A percentile compares a stretch with the other conserved stretches of the same genome.
Conservation (phyloP, 2,113 vertebrate species). For the Struthidea cinerea region DNA sequence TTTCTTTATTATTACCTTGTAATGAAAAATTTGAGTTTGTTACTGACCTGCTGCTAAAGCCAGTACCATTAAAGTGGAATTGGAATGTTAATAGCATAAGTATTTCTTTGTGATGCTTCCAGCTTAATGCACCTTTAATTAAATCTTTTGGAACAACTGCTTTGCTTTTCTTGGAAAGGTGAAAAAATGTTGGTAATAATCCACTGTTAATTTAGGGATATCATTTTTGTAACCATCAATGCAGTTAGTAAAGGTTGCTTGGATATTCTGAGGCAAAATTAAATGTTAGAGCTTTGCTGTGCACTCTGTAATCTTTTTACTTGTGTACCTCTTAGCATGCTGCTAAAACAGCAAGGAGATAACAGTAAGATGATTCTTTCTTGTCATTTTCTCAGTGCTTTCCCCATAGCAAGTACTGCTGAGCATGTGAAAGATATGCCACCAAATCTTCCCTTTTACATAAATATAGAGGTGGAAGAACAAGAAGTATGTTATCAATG, state of each 20-base stretch:
- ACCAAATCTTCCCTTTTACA: background rate
- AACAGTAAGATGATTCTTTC: background rate
- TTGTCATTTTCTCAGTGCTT: background rate
- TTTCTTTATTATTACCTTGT: background rate
- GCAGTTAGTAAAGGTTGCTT: slow-evolving; percentile 5
- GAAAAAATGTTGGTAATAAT: background rate
- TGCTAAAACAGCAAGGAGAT: background rate
- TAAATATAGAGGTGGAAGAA: background rate
- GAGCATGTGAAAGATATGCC: background rate
- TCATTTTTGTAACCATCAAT: background rate
- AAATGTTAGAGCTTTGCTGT: background rate
- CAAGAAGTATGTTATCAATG: background rate
- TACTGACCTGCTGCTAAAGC: background rate
- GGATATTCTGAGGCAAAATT: background rate
- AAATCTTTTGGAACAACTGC: slow-evolving; percentile 2
- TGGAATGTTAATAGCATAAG: background rate
- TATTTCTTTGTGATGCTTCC: background rate
- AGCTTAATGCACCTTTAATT: slow-evolving; percentile 36
- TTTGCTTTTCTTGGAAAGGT: slow-evolving; percentile 7
- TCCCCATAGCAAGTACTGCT: background rate
- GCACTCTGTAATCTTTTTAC: background rate
- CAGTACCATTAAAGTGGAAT: background rate
- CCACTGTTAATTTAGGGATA: slow-evolving; percentile 2
- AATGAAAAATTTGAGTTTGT: background rate
- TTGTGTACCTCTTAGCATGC: background rate